A percentile compares a stretch with the other conserved stretches of the same genome.
phyloP scores from a whole-genome alignment of 1,140 invertebrate genomes.

The Druon quercuslanigerum region DNA sequence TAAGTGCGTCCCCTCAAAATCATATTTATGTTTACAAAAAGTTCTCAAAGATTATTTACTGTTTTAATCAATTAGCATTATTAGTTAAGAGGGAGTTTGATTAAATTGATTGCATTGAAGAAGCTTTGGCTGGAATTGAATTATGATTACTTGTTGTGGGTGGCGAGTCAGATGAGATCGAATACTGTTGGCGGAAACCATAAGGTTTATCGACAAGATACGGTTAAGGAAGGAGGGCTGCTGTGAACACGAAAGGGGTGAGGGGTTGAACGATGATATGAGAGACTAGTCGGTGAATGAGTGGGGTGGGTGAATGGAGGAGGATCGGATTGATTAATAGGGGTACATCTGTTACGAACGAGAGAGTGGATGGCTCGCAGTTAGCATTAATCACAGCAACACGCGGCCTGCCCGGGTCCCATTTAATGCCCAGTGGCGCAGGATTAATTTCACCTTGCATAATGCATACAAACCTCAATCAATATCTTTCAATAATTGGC shows the following conservation, averaged over 20 bases:
- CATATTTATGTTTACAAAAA: too few species aligned
- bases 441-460: constrained; percentile 37
- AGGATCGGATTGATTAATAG: constrained; percentile 73
- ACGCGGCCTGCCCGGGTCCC: constrained; percentile 64
- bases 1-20: too few species aligned
- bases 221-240: constrained; percentile 48
- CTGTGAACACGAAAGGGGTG: constrained; percentile 42
- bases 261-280: constrained; percentile 67
- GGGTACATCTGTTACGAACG: constrained; percentile 72
- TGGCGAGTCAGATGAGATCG: constrained; percentile 15
- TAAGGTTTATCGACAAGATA: constrained; percentile 54
- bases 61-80: too few species aligned
- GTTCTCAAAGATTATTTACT: too few species aligned
- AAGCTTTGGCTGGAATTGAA: background rate
- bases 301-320: constrained; percentile 62
- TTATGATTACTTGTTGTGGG: background rate
- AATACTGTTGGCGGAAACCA: constrained; percentile 52
- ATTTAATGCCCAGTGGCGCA: constrained; percentile 67
- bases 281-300: constrained; percentile 61
- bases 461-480: constrained; percentile 17
- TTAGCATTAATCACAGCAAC: constrained; percentile 74
- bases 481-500: constrained; percentile 4
- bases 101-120: background rate
- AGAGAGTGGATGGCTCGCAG: constrained; percentile 69
- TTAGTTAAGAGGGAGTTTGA: too few species aligned